Base-by-base conservation (phyloP, 2,888 invertebrate species). In the Hyles lineata region DNA sequence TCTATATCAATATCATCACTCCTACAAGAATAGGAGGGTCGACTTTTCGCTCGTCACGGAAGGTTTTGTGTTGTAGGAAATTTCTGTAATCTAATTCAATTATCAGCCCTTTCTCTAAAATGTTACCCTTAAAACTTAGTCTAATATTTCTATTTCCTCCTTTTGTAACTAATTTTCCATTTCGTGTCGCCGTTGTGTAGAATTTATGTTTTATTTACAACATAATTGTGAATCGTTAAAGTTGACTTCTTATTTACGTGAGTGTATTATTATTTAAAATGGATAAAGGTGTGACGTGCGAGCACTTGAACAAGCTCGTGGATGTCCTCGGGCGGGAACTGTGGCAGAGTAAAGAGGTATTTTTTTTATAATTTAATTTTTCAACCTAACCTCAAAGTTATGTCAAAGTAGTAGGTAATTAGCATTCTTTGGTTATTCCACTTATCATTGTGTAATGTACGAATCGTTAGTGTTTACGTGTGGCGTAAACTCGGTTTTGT, bases 41-140 rank as follows among this genome's bases (percentile, higher is more conserved):
- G 67, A 92, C 91, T 93, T 94, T 93, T 93, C 89, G 93, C 93
- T 93, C 87, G 92, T 94, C 94, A 94, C 93, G 90, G 87, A 91
- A 90, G 88, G 88, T 88, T 92, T 91, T 89, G 86, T 87, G 89
- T 89, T 87, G 80, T 85, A 90, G 87, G 87, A 94, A 94, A 89
- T 94, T 94, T 91, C 86, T 90, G 91, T 93, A 91, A 89, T 90
- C 82, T 90, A 90, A 92, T 91, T 91, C 87, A 92, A 92, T 91
- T 92, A 90, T 79, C 86, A 80, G 80, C 84, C 80, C 77, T 85
- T 85, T 82, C 81, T 78, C 80, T 84, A 87, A 89, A 90, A 94
- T 94, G 94, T 88, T 84, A 85, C 78, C 77, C 78, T 81, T 77
- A 81, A 86, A 87, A 81, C 77, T 79, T 81, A 78, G 62, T 76